phyloP scores from a whole-genome alignment of 64 coral and sea anemone genomes.

The Dendrophyllia cribrosa region DNA sequence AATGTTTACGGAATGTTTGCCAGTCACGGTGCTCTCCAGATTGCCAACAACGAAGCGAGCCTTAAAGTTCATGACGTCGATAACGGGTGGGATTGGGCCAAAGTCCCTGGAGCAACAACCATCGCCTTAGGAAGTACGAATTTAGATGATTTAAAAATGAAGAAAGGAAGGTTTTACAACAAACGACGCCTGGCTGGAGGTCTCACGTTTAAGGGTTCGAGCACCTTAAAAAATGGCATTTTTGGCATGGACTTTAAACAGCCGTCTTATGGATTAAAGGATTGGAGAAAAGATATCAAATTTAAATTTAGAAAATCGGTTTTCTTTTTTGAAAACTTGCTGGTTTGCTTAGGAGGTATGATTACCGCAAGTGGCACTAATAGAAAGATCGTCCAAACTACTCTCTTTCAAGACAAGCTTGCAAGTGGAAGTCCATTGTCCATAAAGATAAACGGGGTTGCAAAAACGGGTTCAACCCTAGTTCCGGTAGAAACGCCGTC shows the following conservation, averaged over 20 bases:
- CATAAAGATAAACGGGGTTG: background rate
- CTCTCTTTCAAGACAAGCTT: conserved; percentile 79
- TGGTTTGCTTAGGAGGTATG: conserved; percentile 68
- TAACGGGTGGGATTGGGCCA: conserved; percentile 77
- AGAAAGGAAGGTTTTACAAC: conserved; percentile 47
- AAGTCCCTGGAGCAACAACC: conserved; percentile 70
- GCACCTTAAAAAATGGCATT: conserved; percentile 36
- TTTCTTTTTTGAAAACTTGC: conserved; percentile 69
- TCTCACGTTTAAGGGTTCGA: conserved; percentile 29
- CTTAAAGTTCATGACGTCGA: conserved; percentile 55
- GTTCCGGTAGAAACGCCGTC: background rate
- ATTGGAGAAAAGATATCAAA: background rate
- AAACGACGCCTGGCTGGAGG: conserved; percentile 53
- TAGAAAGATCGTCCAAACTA: conserved; percentile 28
- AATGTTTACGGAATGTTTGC: conserved; percentile 70
- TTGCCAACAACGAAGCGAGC: conserved; percentile 69
- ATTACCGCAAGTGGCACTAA: background rate
- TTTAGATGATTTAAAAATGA: background rate
- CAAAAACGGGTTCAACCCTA: background rate
- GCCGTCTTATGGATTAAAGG: conserved; percentile 26
- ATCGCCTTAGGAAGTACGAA: background rate
- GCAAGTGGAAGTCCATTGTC: background rate
- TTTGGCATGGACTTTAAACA: conserved; percentile 72
- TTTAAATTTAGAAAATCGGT: conserved; percentile 78
- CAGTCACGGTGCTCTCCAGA: conserved; percentile 67